Evolutionary conservation across 37 sponge, comb jelly and placozoan species (phyloP).

Genomic region (Aplysina aerophoba): DNA sequence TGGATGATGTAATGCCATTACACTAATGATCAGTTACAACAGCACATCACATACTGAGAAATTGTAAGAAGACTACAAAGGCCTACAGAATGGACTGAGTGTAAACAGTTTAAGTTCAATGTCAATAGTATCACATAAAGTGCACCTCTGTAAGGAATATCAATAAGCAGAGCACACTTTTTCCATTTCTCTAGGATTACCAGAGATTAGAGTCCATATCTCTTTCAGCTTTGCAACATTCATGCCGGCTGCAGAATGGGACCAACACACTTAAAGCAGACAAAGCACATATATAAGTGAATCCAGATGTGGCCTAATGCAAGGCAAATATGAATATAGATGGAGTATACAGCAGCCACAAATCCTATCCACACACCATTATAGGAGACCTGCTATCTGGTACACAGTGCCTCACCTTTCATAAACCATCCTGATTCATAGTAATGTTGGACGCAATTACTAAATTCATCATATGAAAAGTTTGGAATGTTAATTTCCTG

Average conservation of each 20-base stretch:
- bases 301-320: too few relatives aligned
- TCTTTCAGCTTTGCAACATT: constrained; percentile 28
- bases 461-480: constrained; percentile 10
- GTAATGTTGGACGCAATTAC: neutral
- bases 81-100: too few relatives aligned
- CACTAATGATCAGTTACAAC: too few relatives aligned
- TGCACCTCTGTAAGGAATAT: neutral
- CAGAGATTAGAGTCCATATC: constrained; percentile 61
- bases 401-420: neutral
- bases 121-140: neutral
- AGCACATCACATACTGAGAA: too few relatives aligned
- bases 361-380: constrained; percentile 21
- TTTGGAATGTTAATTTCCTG: constrained; percentile 1
- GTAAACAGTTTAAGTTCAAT: too few relatives aligned
- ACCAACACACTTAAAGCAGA: neutral
- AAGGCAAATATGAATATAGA: too few relatives aligned
- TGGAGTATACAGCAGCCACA: too few relatives aligned
- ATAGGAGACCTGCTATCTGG: too few relatives aligned
- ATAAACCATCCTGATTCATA: neutral
- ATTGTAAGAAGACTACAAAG: too few relatives aligned
- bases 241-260: neutral
- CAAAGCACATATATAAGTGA: too few relatives aligned
- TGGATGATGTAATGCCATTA: too few relatives aligned
- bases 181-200: constrained; percentile 51
- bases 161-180: constrained; percentile 29